Evolutionary conservation across 2,797 vertebrate species (phyloP), one percentile per base, ranked within the genome.

Genomic region (Cyprinodon diabolis): DNA sequence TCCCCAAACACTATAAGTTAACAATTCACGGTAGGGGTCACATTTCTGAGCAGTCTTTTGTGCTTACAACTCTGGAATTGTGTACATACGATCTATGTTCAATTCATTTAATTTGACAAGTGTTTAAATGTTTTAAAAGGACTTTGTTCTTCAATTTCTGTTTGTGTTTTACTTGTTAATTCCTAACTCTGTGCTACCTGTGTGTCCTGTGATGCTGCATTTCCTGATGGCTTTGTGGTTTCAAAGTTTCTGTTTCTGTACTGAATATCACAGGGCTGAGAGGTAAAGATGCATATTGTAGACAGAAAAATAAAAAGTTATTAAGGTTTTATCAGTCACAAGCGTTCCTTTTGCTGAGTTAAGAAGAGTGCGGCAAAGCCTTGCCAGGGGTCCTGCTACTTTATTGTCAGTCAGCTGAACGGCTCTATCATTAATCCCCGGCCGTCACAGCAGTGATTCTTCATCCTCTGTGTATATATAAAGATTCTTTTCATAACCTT

Each of bases 11-110:
- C 79, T 60, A 67, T 63, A 76, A 75, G 76, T 68, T 8, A 78
- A 79, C 76, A 83, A 86, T 84, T 81, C 75, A 84, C 71, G 68
- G 73, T 6, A 69, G 77, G 79, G 71, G 82, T 78, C 65, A 60
- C 9, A 70, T 71, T 73, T 76, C 35, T 49, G 76, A 81, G 73
- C 78, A 69, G 84, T 68, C 79, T 70, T 88, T 69, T 84, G 82
- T 89, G 89, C 87, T 91, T 88, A 10, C 88, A 82, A 72, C 83
- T 92, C 87, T 91, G 88, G 91, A 93, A 90, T 86, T 79, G 69
- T 94, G 91, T 94, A 92, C 73, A 93, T 93, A 91, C 91, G 89
- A 77, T 84, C 63, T 90, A 63, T 74, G 75, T 87, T 88, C 40
- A 72, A 62, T 74, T 72, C 52, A 76, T 87, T 88, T 89, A 19